Base-by-base conservation (phyloP, 2,113 vertebrate species). In the Rhineura floridana region DNA sequence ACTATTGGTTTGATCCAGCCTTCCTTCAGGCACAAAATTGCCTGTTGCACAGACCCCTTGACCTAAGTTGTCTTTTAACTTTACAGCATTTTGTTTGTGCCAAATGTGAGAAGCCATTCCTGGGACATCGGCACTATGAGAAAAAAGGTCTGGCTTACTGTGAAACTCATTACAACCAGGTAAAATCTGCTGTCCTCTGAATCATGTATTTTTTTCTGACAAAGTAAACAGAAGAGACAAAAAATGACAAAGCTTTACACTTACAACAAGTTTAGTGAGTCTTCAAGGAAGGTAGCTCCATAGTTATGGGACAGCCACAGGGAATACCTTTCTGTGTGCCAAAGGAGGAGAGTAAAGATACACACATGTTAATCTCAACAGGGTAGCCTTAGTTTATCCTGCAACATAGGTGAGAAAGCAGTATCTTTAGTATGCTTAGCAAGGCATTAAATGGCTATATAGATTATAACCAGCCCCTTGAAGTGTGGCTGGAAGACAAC, bases 121-220 rank as follows among this genome's bases (percentile, higher is more conserved):
- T 97, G 93, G 97, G 97, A 2, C 97, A 97, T 59, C 95, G 96
- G 6, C 97, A 97, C 86, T 97, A 97, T 11, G 97, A 97, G 93
- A 97, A 96, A 87, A 97, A 97, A 85, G 97, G 97, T n/a, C 92
- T 97, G 92, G 97, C 97, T 67, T 97, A 97, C 84, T 97, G 97
- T 48, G 97, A 97, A 92, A 97, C 96, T 79, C 97, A 97, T 70
- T 97, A 97, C 89, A 97, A 96, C 90, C 97, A 97, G 97, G 97
- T 97, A 87, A 39, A 63, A 83, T 85, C 63, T 91, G 21, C 48
- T n/a, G 13, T 89, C 42, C 33, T 81, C 0, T 90, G 17, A 42
- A 87, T 2, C 10, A 63, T n/a, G 8, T 87, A 39, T 4, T 83
- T 91, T 42, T 39, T 69, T 17, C 36, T 48, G 63, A 72, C 46